Evolutionary conservation across 2,113 vertebrate genomes (phyloP).

Genomic region (Mesembrinibis cayennensis): DNA sequence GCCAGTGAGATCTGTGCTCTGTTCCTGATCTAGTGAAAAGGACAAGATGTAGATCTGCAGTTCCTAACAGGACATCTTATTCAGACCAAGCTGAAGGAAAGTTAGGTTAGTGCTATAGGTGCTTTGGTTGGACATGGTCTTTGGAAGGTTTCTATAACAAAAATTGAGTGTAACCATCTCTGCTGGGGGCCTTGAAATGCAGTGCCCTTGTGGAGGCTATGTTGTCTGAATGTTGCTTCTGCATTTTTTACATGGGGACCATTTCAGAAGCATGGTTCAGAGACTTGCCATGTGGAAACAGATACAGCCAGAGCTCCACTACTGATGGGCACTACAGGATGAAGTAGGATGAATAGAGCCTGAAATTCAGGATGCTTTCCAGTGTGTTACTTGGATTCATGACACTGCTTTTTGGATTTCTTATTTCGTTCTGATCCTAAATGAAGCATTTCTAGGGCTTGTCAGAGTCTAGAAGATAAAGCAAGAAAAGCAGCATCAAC

Average conservation of each 20-base stretch:
- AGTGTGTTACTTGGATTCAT: background rate
- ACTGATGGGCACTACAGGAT: background rate
- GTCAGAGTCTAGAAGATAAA: background rate
- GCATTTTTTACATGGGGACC: background rate
- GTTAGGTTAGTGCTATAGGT: background rate
- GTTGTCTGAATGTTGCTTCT: background rate
- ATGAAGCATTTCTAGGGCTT: background rate
- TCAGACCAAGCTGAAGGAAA: background rate
- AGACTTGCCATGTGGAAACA: background rate
- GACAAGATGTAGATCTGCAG: background rate
- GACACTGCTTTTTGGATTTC: background rate
- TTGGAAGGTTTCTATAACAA: background rate
- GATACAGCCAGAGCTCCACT: background rate
- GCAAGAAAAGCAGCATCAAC: background rate
- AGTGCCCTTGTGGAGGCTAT: rapidly evolving
- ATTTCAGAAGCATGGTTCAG: background rate
- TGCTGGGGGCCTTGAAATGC: background rate
- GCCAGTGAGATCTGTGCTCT: background rate
- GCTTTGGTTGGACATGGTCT: background rate
- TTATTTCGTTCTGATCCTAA: background rate
- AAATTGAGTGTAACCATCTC: background rate
- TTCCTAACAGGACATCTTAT: background rate
- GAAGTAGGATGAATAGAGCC: background rate
- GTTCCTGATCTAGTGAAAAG: background rate
- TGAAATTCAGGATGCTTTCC: background rate